Evolutionary conservation across 2,113 vertebrate genomes (phyloP).

Genomic region (Amblyornis subalaris): DNA sequence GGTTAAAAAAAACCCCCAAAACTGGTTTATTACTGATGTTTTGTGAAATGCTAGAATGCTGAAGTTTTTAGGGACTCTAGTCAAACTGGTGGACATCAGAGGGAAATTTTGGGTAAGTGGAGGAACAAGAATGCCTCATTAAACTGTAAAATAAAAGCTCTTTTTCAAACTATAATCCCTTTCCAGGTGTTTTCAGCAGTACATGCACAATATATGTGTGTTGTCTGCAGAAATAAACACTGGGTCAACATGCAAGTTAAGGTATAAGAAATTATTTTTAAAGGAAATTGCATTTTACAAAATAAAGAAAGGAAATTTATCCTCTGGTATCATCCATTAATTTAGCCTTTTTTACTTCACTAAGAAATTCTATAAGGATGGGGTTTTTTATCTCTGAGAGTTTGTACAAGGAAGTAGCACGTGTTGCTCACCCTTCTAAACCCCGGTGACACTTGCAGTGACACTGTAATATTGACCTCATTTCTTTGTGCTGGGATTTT

Average conservation of each 20-base stretch:
- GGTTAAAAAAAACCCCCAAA: neutral
- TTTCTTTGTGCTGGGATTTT: neutral
- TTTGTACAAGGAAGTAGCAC: neutral
- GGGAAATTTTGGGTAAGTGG: neutral
- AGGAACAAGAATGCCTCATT: neutral
- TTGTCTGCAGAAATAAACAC: neutral
- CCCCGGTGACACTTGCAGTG: neutral
- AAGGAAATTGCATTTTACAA: neutral
- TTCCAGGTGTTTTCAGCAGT: neutral
- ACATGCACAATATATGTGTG: rapidly evolving
- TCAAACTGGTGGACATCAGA: neutral
- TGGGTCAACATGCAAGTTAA: neutral
- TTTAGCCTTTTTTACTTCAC: neutral
- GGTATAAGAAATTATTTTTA: neutral
- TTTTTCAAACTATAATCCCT: neutral
- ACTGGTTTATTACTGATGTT: neutral
- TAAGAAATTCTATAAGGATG: neutral
- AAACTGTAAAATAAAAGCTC: neutral
- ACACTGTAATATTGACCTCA: neutral
- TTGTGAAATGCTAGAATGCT: neutral
- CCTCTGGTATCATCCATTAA: neutral
- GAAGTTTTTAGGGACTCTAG: neutral
- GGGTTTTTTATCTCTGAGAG: neutral
- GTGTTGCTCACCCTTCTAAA: neutral
- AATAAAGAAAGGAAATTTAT: neutral